A percentile compares a stretch with the other conserved stretches of the same genome.
phyloP scores from a whole-genome alignment of 1,140 invertebrate species.

The Lordiphosa clarofinis region DNA sequence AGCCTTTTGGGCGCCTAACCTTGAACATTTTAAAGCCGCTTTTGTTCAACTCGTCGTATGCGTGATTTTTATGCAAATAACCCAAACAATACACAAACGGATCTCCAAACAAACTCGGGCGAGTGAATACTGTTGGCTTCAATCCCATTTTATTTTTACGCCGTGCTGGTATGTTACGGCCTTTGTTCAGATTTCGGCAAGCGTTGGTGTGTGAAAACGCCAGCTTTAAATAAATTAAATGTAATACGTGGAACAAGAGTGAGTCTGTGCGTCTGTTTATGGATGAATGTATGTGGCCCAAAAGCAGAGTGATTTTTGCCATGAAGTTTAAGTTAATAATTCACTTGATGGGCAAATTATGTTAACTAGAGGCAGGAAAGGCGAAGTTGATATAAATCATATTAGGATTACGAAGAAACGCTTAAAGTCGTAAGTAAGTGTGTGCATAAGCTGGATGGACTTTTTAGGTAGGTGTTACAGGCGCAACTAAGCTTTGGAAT shows the following conservation, averaged over 20 bases:
- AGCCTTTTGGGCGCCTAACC: slow-evolving; percentile 36
- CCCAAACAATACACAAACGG: slow-evolving; percentile 50
- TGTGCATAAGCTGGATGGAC: no score
- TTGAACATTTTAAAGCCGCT: slow-evolving; percentile 56
- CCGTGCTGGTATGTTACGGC: slow-evolving; percentile 4
- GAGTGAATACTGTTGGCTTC: slow-evolving; percentile 35
- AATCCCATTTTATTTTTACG: slow-evolving; percentile 17
- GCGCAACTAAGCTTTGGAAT: no score
- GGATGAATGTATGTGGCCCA: slow-evolving; percentile 3
- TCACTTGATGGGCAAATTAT: no score
- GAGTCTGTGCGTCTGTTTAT: background rate
- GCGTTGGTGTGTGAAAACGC: slow-evolving; percentile 57
- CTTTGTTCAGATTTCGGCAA: slow-evolving; percentile 21
- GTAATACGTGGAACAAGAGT: slow-evolving; percentile 28
- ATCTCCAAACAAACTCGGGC: slow-evolving; percentile 51
- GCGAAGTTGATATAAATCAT: no score
- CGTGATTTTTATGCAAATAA: slow-evolving; percentile 68
- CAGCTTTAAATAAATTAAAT: slow-evolving; percentile 74
- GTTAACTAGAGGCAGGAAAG: no score
- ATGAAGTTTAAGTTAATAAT: no score
- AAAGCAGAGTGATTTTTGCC: no score
- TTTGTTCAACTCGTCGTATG: slow-evolving; percentile 45
- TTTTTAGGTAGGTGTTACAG: no score
- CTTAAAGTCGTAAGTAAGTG: no score
- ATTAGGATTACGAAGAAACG: no score